Base-by-base conservation (phyloP, 2,113 vertebrate genomes). In the Caloenas nicobarica region DNA sequence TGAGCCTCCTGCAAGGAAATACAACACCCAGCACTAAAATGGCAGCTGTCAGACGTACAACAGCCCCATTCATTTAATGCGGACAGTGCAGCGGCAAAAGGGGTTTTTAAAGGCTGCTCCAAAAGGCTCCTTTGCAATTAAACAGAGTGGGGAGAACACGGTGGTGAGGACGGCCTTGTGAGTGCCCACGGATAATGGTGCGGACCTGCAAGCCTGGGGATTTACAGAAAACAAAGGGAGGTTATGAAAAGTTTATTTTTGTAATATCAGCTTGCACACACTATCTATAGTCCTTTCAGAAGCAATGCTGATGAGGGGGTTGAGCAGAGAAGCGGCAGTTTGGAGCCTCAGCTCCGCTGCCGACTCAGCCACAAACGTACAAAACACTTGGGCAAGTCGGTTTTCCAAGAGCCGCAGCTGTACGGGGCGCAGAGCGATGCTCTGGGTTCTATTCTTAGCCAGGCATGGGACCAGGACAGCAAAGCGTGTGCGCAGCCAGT, bases 61-160 rank as follows among this genome's bases (percentile, higher is more conserved):
- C 36, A 70, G 86, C 82, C 83, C 81, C 69, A 14, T 22, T 71
- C 29, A 10, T 19, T 21, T 15, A 19, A 16, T 2, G 53, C 40
- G 26, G 82, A 46, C 4, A 0, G 2, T 0, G 26, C 0, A 1
- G 13, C 0, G 10, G 54, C 2, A 36, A 56, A 2, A 14, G 54
- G 54, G 54, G 8, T 1, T 38, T 83, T 44, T 21, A n/a, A 66
- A 78, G 80, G 68, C 68, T 70, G 4, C 76, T 82, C 74, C 88
- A 44, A 60, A 78, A 57, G 65, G 53, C 36, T 87, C 34, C 34
- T 56, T 10, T 25, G 60, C 69, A 44, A 68, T 48, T 50, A 28
- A n/a, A 31, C 1, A 8, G 50, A 62, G 42, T 3, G 38, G 66
- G 2, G 54, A 68, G 85, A n/a, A 22, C 22, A 5, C 1, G 7